Percentiles rank a stretch among this genome's conserved stretches.
phyloP scores from a whole-genome alignment of 2,113 vertebrate species.

The Lamprotornis superbus region DNA sequence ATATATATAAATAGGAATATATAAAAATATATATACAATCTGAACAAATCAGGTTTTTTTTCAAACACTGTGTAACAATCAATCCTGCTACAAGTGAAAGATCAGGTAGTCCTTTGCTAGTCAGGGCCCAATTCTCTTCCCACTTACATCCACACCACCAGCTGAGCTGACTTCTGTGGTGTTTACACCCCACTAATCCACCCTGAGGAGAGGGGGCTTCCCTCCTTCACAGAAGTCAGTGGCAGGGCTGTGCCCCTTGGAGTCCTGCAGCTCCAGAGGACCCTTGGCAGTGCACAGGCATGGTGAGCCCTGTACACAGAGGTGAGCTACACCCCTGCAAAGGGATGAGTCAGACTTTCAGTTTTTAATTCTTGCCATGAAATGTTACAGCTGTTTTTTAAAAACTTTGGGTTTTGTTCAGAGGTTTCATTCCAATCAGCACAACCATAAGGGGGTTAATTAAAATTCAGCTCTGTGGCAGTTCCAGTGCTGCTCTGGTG shows the following conservation, averaged over 20 bases:
- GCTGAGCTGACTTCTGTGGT: not conserved
- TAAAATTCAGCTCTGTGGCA: not conserved
- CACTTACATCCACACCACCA: not conserved
- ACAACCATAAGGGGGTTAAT: not conserved
- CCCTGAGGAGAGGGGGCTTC: not conserved
- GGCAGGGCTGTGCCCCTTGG: not conserved
- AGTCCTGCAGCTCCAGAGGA: not conserved
- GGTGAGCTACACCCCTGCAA: not conserved
- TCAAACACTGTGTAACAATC: conserved; percentile 66
- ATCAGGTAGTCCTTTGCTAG: conserved; percentile 8
- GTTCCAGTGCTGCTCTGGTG: not conserved
- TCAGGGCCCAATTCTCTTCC: conserved; percentile 37
- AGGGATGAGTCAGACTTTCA: not conserved
- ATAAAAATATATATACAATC: conserved; percentile 19
- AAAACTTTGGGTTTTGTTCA: not conserved
- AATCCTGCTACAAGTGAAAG: conserved; percentile 16
- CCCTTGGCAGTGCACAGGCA: not conserved
- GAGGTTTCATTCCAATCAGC: not conserved
- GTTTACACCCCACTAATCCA: not conserved
- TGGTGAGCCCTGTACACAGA: not conserved
- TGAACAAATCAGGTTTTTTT: conserved; percentile 53
- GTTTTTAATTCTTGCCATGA: not conserved
- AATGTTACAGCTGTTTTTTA: conserved; percentile 18
- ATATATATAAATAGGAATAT: conserved; percentile 54
- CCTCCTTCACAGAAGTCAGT: not conserved